Percentiles rank a stretch among this genome's conserved stretches.
Evolutionary conservation across 2,888 invertebrate genomes (phyloP).

Genomic region (Agrilus biguttatus): DNA sequence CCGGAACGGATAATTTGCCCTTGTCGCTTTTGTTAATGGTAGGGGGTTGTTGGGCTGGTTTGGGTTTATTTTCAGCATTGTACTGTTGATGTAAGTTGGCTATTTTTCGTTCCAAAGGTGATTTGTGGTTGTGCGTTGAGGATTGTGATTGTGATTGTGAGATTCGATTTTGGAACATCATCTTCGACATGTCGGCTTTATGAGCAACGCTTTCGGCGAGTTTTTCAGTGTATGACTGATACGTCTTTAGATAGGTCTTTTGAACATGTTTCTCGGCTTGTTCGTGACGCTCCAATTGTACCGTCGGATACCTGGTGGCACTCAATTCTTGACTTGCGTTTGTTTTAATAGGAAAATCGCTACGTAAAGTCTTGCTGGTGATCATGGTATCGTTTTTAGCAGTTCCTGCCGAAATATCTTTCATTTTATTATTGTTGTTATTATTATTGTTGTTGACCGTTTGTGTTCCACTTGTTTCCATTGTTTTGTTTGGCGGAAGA

Average conservation of each 20-base stretch:
- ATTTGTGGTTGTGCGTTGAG: constrained; percentile 8
- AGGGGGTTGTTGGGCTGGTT: constrained; percentile 6
- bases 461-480: constrained; percentile 12
- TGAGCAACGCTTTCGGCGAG: constrained; percentile 7
- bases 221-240: constrained; percentile 21
- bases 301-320: constrained; percentile 14
- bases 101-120: constrained; percentile 18
- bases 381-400: constrained; percentile 1
- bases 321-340: constrained; percentile 8
- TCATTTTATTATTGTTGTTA: neutral
- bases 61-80: constrained; percentile 20
- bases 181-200: constrained; percentile 6
- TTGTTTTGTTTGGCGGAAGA: no score
- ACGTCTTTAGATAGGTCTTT: constrained; percentile 24
- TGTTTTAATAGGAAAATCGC: constrained; percentile 13
- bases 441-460: constrained; percentile 10
- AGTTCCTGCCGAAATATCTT: neutral
- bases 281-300: constrained; percentile 18
- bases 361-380: constrained; percentile 11
- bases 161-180: constrained; percentile 2
- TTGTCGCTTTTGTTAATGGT: constrained; percentile 8
- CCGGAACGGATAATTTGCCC: constrained; percentile 8
- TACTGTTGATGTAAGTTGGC: constrained; percentile 21
- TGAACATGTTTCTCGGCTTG: constrained; percentile 19
- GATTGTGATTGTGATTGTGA: constrained; percentile 5